Evolutionary conservation across 2,113 vertebrate species (phyloP).

Genomic region (Hippocampus abdominalis): DNA sequence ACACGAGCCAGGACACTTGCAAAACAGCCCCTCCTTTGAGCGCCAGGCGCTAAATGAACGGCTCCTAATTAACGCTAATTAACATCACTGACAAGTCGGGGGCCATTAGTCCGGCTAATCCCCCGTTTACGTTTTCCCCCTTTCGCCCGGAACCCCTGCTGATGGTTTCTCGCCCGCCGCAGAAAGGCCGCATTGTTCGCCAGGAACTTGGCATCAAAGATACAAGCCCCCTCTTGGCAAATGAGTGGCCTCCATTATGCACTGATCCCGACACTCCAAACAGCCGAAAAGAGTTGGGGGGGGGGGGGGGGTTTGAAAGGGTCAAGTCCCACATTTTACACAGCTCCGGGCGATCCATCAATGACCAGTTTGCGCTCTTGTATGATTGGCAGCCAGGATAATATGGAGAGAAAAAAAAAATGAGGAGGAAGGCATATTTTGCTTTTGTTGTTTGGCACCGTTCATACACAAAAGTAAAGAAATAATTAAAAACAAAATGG

Average conservation of each 20-base stretch:
- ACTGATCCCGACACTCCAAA: slow-evolving; percentile 51
- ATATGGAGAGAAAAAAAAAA: no score
- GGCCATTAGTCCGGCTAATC: slow-evolving; percentile 76
- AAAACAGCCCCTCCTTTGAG: slow-evolving; percentile 19
- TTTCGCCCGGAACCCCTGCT: slow-evolving; percentile 68
- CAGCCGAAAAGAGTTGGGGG: slow-evolving; percentile 25
- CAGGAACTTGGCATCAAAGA: slow-evolving; percentile 65
- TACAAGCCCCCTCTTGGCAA: slow-evolving; percentile 38
- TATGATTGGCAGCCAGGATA: slow-evolving; percentile 24
- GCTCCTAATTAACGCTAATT: slow-evolving; percentile 77
- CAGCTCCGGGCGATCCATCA: slow-evolving; percentile 59
- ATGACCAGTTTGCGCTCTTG: slow-evolving; percentile 64
- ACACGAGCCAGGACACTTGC: slow-evolving; percentile 22
- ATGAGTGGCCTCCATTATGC: slow-evolving; percentile 60
- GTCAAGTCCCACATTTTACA: slow-evolving; percentile 46
- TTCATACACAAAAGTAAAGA: no score
- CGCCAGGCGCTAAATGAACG: slow-evolving; percentile 37
- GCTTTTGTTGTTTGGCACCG: no score
- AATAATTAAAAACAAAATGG: no score
- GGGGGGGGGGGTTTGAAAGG: slow-evolving; percentile 24
- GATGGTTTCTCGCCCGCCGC: slow-evolving; percentile 64
- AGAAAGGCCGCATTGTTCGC: slow-evolving; percentile 71
- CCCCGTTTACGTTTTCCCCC: slow-evolving; percentile 70
- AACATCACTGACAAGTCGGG: slow-evolving; percentile 74
- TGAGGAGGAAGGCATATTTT: no score